Evolutionary conservation across 2,113 vertebrate genomes (phyloP).

Genomic region (Atractosteus spatula): DNA sequence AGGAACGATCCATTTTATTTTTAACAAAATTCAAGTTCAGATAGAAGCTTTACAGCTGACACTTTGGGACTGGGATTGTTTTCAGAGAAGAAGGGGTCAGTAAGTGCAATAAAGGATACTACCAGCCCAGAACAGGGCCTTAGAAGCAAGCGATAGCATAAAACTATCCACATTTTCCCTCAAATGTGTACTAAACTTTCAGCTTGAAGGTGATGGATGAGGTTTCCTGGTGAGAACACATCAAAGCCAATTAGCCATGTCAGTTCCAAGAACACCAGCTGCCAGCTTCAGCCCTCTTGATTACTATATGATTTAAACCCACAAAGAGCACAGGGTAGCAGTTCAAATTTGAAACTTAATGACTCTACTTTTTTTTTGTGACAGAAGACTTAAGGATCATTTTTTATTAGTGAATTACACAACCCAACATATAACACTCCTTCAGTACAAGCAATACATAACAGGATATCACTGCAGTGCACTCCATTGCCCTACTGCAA

Average conservation of each 20-base stretch:
- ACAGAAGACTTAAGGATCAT: neutral
- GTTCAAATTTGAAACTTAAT: slow-evolving; percentile 7
- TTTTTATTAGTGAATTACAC: neutral
- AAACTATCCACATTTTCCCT: slow-evolving; percentile 35
- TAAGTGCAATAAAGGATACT: too few species aligned
- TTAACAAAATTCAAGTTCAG: too few species aligned
- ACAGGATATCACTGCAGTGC: too few species aligned
- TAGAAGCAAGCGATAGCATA: too few species aligned
- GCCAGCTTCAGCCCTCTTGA: slow-evolving; percentile 46
- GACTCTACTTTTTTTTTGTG: neutral
- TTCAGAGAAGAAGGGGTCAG: too few species aligned
- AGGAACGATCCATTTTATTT: too few species aligned
- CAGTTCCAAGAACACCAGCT: slow-evolving; percentile 57
- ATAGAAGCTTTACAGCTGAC: too few species aligned
- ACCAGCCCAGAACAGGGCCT: too few species aligned
- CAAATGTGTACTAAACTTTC: slow-evolving; percentile 41
- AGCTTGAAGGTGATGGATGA: slow-evolving; percentile 52
- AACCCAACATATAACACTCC: neutral
- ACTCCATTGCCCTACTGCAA: too few species aligned
- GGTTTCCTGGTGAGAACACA: slow-evolving; percentile 58
- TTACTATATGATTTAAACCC: slow-evolving; percentile 50
- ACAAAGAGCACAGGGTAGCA: slow-evolving; percentile 13
- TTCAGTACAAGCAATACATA: neutral
- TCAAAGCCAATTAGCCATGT: slow-evolving; percentile 65
- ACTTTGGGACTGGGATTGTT: too few species aligned